Base-by-base conservation (phyloP, 2,113 vertebrate genomes). In the Furnarius figulus region DNA sequence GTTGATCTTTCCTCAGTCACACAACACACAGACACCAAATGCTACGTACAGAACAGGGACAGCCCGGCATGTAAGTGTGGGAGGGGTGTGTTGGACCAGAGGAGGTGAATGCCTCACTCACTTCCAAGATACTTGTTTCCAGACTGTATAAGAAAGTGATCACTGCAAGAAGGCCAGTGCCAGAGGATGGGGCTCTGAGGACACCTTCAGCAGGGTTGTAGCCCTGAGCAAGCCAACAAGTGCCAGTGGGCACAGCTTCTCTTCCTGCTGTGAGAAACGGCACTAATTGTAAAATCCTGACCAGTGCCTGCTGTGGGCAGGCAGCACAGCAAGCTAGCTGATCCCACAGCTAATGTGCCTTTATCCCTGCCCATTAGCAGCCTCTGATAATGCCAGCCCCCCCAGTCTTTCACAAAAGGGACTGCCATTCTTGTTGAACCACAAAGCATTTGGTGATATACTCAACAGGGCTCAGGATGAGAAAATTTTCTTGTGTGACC, bases 21-120 rank as follows among this genome's bases (percentile, higher is more conserved):
- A 49, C 6, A 66, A 82, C 27, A 65, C 50, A 55, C 20, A 35
- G 78, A 14, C 73, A 68, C 16, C 19, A 73, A 92, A 63, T 1
- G 4, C 53, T 20, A 55, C 0, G 0, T 14, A 65, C 5, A 30
- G 68, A 27, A 71, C 0, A 0, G 3, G 79, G 37, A 87, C 14
- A 76, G 4, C 12, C 25, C 1, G 5, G 39, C 12, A 8, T 2
- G 30, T 4, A 23, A 39, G 25, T 1, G 2, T 7, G 19, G 5
- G 20, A 27, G 17, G 19, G 3, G 7, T 5, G n/a, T 25, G 70
- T 44, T 58, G 44, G 14, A 75, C 19, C 56, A 14, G 73, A 73
- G 33, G 37, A 75, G 24, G 9, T 13, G 8, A 58, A 70, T 88
- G 31, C 27, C 39, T 81, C 63, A 8, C 30, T 76, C 31, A 16